A percentile compares a stretch with the other conserved stretches of the same genome.
phyloP scores from a whole-genome alignment of 1,140 invertebrate species.

The Drosophila rhopaloa region DNA sequence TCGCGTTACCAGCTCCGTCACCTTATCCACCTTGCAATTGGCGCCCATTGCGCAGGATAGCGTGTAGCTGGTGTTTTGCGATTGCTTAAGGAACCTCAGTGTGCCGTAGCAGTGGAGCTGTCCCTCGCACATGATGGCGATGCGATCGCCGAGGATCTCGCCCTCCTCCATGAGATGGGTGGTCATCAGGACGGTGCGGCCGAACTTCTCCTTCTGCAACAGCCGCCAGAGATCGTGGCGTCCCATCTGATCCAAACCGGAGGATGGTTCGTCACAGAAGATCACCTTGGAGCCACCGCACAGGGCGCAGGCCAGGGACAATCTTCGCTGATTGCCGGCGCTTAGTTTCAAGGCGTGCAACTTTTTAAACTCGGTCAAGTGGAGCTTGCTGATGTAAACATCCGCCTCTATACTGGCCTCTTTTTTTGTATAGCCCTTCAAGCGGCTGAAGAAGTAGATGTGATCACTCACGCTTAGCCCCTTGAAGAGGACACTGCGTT shows the following conservation, averaged over 20 bases:
- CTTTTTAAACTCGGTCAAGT: constrained; percentile 86
- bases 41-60: constrained; percentile 20
- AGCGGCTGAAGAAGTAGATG: constrained; percentile 92
- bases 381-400: constrained; percentile 88
- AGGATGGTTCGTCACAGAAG: constrained; percentile 96
- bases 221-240: constrained; percentile 95
- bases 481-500: constrained; percentile 96
- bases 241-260: constrained; percentile 97
- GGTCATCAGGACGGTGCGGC: constrained; percentile 93
- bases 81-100: constrained; percentile 92
- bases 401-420: constrained; percentile 86
- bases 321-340: constrained; percentile 93
- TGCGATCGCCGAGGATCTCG: constrained; percentile 96
- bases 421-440: constrained; percentile 86
- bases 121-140: constrained; percentile 94
- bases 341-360: constrained; percentile 87
- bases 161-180: constrained; percentile 99
- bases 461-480: constrained; percentile 95
- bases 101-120: constrained; percentile 92
- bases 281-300: constrained; percentile 89
- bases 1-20: constrained; percentile 7
- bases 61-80: constrained; percentile 86
- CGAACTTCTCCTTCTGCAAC: constrained; percentile 86
- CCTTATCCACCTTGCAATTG: not conserved
- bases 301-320: constrained; percentile 90